Evolutionary conservation across 2,888 invertebrate genomes (phyloP).

Genomic region (Drosophila kanekoi): DNA sequence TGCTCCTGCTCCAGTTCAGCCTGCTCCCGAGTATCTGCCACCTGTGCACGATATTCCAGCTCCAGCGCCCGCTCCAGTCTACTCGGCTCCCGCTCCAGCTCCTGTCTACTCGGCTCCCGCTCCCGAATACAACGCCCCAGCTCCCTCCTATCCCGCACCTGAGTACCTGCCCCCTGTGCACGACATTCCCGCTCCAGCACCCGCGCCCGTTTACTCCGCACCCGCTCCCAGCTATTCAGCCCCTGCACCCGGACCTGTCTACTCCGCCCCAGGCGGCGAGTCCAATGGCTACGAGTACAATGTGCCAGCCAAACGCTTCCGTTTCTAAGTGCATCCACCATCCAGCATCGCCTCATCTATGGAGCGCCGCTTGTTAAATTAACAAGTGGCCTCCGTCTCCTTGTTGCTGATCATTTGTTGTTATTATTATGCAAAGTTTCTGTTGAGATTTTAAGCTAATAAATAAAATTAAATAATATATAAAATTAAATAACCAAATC

Average conservation of each 20-base stretch:
- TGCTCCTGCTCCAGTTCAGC: constrained; percentile 38
- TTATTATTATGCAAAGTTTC: constrained; percentile 72
- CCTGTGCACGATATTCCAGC: constrained; percentile 45
- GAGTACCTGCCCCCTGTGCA: constrained; percentile 50
- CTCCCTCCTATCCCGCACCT: constrained; percentile 46
- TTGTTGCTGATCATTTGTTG: constrained; percentile 77
- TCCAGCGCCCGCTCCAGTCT: constrained; percentile 41
- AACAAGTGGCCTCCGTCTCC: constrained; percentile 53
- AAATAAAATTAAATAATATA: constrained; percentile 52
- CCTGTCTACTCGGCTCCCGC: constrained; percentile 43
- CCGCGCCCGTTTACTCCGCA: constrained; percentile 42
- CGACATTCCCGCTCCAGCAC: constrained; percentile 46
- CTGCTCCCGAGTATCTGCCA: constrained; percentile 50
- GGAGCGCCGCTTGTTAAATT: constrained; percentile 67
- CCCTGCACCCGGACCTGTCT: constrained; percentile 32
- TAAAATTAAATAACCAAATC: constrained; percentile 43
- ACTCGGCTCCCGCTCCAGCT: constrained; percentile 48
- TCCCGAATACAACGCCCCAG: constrained; percentile 37
- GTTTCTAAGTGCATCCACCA: constrained; percentile 58
- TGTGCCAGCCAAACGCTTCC: constrained; percentile 73
- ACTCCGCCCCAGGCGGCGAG: constrained; percentile 18
- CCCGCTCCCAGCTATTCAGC: constrained; percentile 34
- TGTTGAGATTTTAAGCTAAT: constrained; percentile 73
- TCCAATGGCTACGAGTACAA: constrained; percentile 69
- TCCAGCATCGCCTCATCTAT: constrained; percentile 25